Evolutionary conservation across 2,888 invertebrate genomes (phyloP), one percentile per base, ranked within the genome.

Genomic region (Stenurella melanura): DNA sequence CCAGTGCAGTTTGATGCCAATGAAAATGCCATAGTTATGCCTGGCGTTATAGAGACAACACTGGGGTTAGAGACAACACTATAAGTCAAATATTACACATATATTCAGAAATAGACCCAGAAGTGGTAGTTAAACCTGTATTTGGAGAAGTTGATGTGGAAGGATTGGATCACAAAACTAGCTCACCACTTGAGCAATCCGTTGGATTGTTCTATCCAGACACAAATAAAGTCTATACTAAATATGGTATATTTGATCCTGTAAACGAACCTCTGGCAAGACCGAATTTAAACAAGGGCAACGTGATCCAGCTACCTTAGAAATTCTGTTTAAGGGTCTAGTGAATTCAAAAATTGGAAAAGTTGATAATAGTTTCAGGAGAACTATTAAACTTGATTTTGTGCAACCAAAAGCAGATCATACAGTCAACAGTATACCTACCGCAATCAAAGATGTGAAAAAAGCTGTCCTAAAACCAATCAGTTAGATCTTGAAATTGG

Each of bases 321-420:
- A 94, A 84, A 91, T 94, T 85, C 88, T 94, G 58, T 90, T 94
- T 56, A 92, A 92, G 84, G 91, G 91, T 57, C 92, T 94, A 76
- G 90, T 94, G 15, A 94, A 94, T 86, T 94, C 94, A 0, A 94
- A 94, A 88, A 93, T 93, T 58, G 93, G 93, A 18, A 94, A 94
- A 88, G 91, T 92, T 0, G 94, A 94, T 83, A 94, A 93, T 84
- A 93, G 93, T 81, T 92, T 93, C 69, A 94, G 93, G 0, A 91
- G 94, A 76, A 90, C 93, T 79, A 92, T 94, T 74, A 93, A 93
- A 64, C 86, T 94, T 38, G 91, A 93, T 77, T 91, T 93, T 71
- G 92, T 93, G 30, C 92, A 92, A 81, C 92, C 92, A 79, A 92
- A 92, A 84, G 90, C 93, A 0, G 93, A 94, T 85, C 92, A 93